phyloP scores from a whole-genome alignment of 2,797 vertebrate species.

The Xenops minutus region DNA sequence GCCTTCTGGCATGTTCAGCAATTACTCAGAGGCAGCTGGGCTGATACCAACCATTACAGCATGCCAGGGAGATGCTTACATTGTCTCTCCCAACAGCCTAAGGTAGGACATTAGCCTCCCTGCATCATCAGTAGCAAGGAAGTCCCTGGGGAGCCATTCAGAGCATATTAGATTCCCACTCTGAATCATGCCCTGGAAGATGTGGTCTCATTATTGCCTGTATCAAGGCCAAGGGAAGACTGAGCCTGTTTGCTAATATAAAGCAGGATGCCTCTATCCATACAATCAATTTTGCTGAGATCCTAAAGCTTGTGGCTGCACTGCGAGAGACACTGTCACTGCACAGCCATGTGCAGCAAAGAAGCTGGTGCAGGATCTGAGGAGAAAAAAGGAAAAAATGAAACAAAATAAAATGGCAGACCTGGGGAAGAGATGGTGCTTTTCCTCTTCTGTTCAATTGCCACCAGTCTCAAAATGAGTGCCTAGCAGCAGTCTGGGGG shows the following conservation, averaged over 20 bases:
- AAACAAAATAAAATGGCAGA: neutral
- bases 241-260: neutral
- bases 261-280: neutral
- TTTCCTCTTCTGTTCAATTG: neutral
- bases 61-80: conserved; percentile 28
- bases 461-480: neutral
- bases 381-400: neutral
- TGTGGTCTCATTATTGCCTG: neutral
- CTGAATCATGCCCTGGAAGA: conserved; percentile 35
- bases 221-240: neutral
- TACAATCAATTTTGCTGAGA: neutral
- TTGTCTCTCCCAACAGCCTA: conserved; percentile 22
- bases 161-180: conserved; percentile 8
- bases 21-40: conserved; percentile 44
- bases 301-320: neutral
- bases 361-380: neutral
- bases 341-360: neutral
- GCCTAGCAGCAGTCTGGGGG: neutral
- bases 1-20: neutral
- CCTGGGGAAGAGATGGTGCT: neutral
- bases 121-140: conserved; percentile 9
- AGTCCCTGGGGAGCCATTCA: conserved; percentile 40
- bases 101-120: conserved; percentile 14
- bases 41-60: conserved; percentile 53
- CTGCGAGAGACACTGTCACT: rapidly evolving